phyloP scores from a whole-genome alignment of 2,797 vertebrate species.

The Coracias cyanogaster region DNA sequence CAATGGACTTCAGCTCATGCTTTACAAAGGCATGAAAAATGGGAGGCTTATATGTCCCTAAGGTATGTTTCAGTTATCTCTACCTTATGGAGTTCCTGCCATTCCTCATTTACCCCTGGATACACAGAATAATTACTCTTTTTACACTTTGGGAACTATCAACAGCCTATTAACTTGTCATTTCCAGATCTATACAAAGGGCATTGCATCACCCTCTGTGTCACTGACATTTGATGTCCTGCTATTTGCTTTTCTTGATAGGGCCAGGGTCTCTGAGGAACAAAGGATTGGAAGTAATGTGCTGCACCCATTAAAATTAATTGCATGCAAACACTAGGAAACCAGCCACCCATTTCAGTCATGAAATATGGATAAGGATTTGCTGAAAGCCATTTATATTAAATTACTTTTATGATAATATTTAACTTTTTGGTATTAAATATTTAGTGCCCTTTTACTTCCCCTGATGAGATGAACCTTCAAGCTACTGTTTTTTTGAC shows the following conservation, averaged over 20 bases:
- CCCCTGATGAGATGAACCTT: slow-evolving; percentile 35
- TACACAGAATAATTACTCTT: slow-evolving; percentile 25
- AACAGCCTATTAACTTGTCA: slow-evolving; percentile 67
- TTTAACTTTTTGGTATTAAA: slow-evolving; percentile 81
- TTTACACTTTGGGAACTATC: slow-evolving; percentile 48
- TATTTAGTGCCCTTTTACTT: slow-evolving; percentile 76
- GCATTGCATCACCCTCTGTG: slow-evolving; percentile 13
- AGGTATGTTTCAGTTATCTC: not conserved
- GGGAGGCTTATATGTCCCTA: not conserved
- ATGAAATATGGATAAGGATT: slow-evolving; percentile 82
- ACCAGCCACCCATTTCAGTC: slow-evolving; percentile 67
- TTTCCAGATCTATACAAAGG: slow-evolving; percentile 42
- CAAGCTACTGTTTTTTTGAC: not conserved
- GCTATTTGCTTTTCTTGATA: slow-evolving; percentile 61
- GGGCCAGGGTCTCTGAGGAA: slow-evolving; percentile 31
- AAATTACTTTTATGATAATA: slow-evolving; percentile 84
- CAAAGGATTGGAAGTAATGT: slow-evolving; percentile 56
- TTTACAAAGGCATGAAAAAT: not conserved
- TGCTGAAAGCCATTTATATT: slow-evolving; percentile 82
- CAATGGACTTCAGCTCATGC: not conserved
- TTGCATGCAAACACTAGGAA: slow-evolving; percentile 79
- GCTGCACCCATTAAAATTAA: slow-evolving; percentile 80
- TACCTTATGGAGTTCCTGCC: not conserved
- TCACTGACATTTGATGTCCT: slow-evolving; percentile 51
- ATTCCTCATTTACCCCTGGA: not conserved